Base-by-base conservation (phyloP, 2,888 invertebrate genomes). In the Acrobasis suavella region DNA sequence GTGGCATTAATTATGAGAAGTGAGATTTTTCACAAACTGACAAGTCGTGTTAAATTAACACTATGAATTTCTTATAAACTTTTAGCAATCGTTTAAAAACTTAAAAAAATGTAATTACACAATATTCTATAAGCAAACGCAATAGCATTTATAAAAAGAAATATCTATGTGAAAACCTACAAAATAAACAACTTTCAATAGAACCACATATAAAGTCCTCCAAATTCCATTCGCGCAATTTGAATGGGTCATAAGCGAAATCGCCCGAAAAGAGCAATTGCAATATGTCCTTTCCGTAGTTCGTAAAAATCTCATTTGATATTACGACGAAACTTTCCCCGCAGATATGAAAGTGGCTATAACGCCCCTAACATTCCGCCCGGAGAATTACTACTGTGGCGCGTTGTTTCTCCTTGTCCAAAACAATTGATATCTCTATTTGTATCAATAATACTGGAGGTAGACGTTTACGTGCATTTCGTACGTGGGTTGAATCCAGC, bases 361-460 rank as follows among this genome's bases (percentile, higher is more conserved):
- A 82, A 83, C 82, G 73, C 73, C 72, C 81, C 79, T 75, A 77
- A 78, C 76, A 77, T 79, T 75, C 74, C 76, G 76, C 76, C 77
- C 73, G 72, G 78, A 79, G 83, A 84, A 87, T 83, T 79, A 83
- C 83, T 83, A 82, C 81, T 82, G 85, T 86, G 85, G 81, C 87
- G 86, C 86, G 74, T 74, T 77, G 84, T 87, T 86, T 82, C 79
- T 82, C 78, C 85, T 81, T 89, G 90, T 90, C 88, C 86, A 80
- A 87, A 91, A 90, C 91, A 91, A 91, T 91, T 90, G 91, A 89
- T 91, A 91, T 89, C 85, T 90, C 89, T 89, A 90, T 91, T 91
- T 92, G 91, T 92, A 92, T 91, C 91, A 91, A 91, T 92, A 91
- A 89, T 89, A 86, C 85, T 77, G 80, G 77, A 82, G 81, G 83